Conservation (phyloP, 1,140 invertebrate species). For the Bombus soroeensis region DNA sequence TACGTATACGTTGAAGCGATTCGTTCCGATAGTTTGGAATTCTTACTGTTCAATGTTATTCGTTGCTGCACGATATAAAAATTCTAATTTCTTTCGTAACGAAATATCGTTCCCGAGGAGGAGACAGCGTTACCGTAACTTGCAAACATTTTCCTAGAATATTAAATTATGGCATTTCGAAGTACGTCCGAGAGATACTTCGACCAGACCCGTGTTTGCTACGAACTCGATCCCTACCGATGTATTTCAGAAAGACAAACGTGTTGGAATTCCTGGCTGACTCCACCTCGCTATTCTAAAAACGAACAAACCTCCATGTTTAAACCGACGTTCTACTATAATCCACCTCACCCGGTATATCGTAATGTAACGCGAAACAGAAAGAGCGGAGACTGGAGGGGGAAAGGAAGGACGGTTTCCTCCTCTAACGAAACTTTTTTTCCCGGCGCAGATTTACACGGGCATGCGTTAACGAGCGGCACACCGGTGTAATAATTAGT, state of each 20-base stretch:
- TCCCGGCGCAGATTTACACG: conserved; percentile 49
- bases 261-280: neutral
- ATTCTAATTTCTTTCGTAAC: too few relatives aligned
- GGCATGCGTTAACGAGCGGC: conserved; percentile 69
- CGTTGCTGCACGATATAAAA: too few relatives aligned
- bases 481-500: conserved; percentile 66
- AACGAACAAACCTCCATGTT: neutral
- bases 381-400: neutral
- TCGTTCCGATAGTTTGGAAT: too few relatives aligned
- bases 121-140: too few relatives aligned
- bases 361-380: conserved; percentile 14
- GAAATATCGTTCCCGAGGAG: too few relatives aligned
- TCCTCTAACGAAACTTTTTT: conserved; percentile 41
- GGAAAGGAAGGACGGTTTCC: neutral
- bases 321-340: neutral
- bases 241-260: neutral
- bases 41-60: too few relatives aligned
- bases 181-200: neutral
- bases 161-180: too few relatives aligned
- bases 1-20: too few relatives aligned
- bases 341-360: conserved; percentile 35
- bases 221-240: too few relatives aligned
- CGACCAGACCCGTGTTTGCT: neutral
- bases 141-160: too few relatives aligned
- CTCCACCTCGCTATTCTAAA: neutral